Percentiles rank a stretch among this genome's conserved stretches.
Evolutionary conservation across 2,797 vertebrate genomes (phyloP).

Genomic region (Stomatorhinus walkeri): DNA sequence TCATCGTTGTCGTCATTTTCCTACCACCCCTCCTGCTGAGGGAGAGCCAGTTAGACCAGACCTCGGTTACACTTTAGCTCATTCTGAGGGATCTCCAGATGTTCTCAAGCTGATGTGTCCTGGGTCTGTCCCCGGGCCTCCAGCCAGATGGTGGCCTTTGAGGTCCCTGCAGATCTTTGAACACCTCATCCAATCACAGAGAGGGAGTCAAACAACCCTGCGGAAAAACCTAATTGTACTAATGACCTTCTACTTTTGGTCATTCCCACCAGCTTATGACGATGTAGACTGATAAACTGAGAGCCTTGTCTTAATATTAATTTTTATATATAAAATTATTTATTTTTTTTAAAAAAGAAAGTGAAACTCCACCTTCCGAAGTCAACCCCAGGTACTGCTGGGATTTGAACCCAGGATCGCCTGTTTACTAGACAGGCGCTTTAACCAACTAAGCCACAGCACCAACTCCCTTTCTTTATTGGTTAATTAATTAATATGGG

Average conservation of each 20-base stretch:
- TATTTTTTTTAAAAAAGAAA: neutral
- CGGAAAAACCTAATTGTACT: neutral
- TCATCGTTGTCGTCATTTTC: neutral
- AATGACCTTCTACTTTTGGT: neutral
- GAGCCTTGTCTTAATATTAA: neutral
- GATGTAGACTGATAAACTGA: neutral
- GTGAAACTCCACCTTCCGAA: neutral
- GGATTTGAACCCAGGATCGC: neutral
- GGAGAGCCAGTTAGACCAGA: neutral
- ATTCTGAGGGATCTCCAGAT: neutral
- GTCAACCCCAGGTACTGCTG: neutral
- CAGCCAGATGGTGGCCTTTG: neutral
- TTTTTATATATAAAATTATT: too few species aligned
- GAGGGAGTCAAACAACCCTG: neutral
- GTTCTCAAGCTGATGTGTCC: neutral
- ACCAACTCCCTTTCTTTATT: neutral
- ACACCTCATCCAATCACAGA: neutral
- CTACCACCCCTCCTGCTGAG: neutral
- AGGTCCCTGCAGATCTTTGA: neutral
- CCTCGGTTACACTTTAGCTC: neutral
- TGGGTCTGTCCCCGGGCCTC: neutral
- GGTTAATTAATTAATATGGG: neutral
- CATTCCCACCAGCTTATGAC: neutral
- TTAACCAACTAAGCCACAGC: neutral
- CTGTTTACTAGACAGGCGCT: neutral